Conservation (phyloP, 2,888 invertebrate species). For the Vesta saturnalis region DNA sequence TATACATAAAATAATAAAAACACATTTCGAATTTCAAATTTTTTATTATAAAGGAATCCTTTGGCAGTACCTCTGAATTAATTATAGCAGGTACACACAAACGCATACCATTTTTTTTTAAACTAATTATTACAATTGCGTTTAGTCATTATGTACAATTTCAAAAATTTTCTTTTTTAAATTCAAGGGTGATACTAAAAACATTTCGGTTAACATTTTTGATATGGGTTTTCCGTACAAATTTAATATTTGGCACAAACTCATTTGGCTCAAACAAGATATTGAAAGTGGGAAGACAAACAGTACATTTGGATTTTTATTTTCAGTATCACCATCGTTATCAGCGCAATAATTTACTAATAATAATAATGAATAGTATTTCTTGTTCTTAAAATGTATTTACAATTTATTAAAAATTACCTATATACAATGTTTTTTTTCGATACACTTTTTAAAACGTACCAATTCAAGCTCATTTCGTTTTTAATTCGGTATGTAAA, state of each 20-base stretch:
- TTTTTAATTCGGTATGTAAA: slow-evolving; percentile 26
- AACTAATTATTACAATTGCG: slow-evolving; percentile 24
- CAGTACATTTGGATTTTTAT: too few relatives aligned
- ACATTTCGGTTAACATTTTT: neutral
- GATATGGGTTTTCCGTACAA: neutral
- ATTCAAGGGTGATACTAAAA: neutral
- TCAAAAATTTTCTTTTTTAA: neutral
- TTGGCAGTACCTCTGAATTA: slow-evolving; percentile 42
- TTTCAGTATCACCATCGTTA: neutral
- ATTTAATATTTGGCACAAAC: neutral
- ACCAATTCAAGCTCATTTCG: slow-evolving; percentile 30
- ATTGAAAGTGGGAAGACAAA: too few relatives aligned
- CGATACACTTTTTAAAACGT: slow-evolving; percentile 29
- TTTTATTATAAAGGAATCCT: slow-evolving; percentile 43
- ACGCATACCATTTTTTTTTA: slow-evolving; percentile 27
- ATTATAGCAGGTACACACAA: slow-evolving; percentile 34
- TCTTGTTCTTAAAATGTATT: slow-evolving; percentile 22
- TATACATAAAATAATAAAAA: too few relatives aligned
- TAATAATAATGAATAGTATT: slow-evolving; percentile 2
- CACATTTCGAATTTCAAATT: slow-evolving; percentile 14
- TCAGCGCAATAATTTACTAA: slow-evolving; percentile 4
- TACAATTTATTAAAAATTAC: slow-evolving; percentile 34
- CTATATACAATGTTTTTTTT: slow-evolving; percentile 35
- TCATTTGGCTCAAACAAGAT: too few relatives aligned
- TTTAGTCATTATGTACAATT: slow-evolving; percentile 4